Conservation (phyloP, 2,113 vertebrate genomes). For the Muntiacus reevesi region DNA sequence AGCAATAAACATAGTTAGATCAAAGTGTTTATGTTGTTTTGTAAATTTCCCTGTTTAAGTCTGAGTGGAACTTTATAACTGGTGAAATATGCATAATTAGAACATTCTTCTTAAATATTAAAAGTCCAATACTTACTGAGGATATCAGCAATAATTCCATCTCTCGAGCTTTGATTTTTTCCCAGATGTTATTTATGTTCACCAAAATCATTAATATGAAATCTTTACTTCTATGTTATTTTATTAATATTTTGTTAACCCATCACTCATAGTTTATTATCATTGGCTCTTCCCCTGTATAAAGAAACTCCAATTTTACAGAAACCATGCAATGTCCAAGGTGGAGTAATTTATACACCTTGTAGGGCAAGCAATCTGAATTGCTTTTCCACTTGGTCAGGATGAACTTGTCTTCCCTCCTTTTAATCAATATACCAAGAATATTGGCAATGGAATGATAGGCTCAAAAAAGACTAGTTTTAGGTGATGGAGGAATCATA, state of each 20-base stretch:
- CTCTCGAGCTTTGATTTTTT: background rate
- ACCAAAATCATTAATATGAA: background rate
- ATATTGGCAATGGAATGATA: background rate
- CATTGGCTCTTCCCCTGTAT: background rate
- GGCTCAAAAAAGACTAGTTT: background rate
- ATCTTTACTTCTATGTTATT: background rate
- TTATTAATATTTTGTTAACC: background rate
- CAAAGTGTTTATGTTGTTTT: background rate
- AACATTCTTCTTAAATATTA: background rate
- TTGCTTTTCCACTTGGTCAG: background rate
- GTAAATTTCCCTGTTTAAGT: background rate
- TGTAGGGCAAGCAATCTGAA: background rate
- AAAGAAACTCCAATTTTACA: background rate
- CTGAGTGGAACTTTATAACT: background rate
- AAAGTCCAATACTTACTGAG: background rate
- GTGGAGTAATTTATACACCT: background rate
- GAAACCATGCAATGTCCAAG: background rate
- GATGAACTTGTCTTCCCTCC: background rate
- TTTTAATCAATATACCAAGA: background rate
- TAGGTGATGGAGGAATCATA: background rate
- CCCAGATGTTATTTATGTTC: constrained; percentile 2
- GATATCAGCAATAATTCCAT: background rate
- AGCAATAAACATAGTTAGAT: background rate
- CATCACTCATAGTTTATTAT: background rate
- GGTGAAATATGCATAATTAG: background rate